phyloP scores from a whole-genome alignment of 2,113 vertebrate species.

The Todiramphus saurophagus region DNA sequence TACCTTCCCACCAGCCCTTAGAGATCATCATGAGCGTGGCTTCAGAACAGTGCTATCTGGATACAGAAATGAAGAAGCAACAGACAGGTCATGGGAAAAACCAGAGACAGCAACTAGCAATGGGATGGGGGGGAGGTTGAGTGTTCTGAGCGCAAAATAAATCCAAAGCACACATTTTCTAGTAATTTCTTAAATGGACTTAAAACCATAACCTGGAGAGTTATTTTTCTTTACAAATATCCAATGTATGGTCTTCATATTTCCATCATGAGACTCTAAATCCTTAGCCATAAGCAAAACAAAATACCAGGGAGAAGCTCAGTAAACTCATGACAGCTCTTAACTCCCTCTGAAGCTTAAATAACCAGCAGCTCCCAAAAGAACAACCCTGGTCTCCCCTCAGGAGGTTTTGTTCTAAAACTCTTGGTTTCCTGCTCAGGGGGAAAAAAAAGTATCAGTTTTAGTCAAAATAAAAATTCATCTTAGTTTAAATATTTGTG shows the following conservation, averaged over 20 bases:
- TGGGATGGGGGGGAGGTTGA: neutral
- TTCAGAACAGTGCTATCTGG: neutral
- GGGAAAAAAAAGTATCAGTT: neutral
- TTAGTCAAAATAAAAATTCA: neutral
- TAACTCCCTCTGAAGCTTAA: neutral
- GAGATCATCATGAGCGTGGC: accelerated
- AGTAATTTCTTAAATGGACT: neutral
- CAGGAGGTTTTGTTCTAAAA: neutral
- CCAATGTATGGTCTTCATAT: neutral
- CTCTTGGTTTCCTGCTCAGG: neutral
- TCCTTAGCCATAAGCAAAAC: neutral
- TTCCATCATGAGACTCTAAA: neutral
- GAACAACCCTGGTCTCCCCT: neutral
- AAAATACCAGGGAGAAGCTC: neutral
- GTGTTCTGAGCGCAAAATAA: neutral
- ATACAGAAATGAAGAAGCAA: neutral
- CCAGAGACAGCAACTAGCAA: neutral
- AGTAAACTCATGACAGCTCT: neutral
- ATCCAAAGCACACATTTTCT: neutral
- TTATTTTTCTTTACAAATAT: neutral
- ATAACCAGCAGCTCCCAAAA: neutral
- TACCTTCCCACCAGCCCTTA: neutral
- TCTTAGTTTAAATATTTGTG: neutral
- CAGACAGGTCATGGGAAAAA: neutral
- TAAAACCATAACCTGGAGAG: neutral